Evolutionary conservation across 2,113 vertebrate genomes (phyloP), one percentile per base, ranked within the genome.

Genomic region (Lates calcarifer): DNA sequence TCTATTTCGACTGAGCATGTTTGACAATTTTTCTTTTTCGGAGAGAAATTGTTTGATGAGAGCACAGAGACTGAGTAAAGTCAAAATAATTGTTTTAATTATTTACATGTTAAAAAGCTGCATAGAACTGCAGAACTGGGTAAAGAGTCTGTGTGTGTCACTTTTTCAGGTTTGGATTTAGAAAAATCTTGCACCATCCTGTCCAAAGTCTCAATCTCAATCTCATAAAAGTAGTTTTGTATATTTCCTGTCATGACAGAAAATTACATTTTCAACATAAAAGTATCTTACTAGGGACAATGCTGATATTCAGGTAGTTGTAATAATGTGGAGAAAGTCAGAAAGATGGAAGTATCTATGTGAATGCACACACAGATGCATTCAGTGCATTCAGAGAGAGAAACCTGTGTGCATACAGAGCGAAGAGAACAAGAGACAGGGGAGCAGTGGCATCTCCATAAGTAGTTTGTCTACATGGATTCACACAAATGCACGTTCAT

Each of bases 401-500:
- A 39, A 62, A 57, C 1, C 62, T 49, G 47, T 45, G 64, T 37
- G 68, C 35, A 62, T 18, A 26, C 67, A 47, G 33, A 62, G 60
- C 5, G 8, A 57, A 24, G 22, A 35, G 60, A 73, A 64, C 33
- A 45, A 74, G 64, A 57, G 47, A 66, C 31, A 14, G 56, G 60
- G 56, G 47, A 28, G 62, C 35, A n/a, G 45, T 4, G 31, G 60
- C 57, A 70, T 81, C 79, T 86, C 60, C 74, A 81, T 81, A 68
- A 83, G 61, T 51, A 65, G 70, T 80, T 77, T 84, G 65, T 76
- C 79, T 63, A 66, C 63, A 77, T 49, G 82, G 57, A 77, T 78
- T 73, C 47, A 78, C 79, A 87, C 77, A 84, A 78, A 85, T 66
- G 74, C 28, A 53, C 49, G 63, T 66, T 81, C 57, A 64, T 77